Evolutionary conservation across 2,888 invertebrate species (phyloP).

Genomic region (Coronaproctus castanopsis): DNA sequence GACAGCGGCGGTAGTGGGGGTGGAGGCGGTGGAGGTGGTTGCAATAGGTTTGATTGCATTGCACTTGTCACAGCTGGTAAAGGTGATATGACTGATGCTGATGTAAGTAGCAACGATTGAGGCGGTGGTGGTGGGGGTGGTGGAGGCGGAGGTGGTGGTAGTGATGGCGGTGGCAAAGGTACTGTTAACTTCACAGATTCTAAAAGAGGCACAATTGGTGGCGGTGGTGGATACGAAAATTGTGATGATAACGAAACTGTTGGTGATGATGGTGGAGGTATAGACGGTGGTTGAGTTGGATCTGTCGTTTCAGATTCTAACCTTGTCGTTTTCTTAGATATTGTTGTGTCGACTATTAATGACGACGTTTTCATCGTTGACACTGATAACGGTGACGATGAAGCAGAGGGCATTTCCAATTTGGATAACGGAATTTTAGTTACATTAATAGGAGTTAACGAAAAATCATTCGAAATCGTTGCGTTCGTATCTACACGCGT

Average conservation of each 20-base stretch:
- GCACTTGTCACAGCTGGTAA: too few species aligned
- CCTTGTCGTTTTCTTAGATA: too few species aligned
- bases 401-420: not conserved
- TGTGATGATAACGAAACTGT: not conserved
- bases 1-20: not conserved
- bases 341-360: too few species aligned
- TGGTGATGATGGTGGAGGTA: conserved; percentile 12
- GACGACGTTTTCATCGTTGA: not conserved
- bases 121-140: not conserved
- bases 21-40: not conserved
- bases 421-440: not conserved
- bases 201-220: not conserved
- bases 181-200: not conserved
- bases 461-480: not conserved
- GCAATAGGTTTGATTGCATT: too few species aligned
- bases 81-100: too few species aligned
- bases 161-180: conserved; percentile 17
- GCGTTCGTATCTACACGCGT: too few species aligned
- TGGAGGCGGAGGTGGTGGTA: conserved; percentile 3
- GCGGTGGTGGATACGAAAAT: not conserved
- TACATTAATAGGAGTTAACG: not conserved
- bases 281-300: conserved; percentile 19
- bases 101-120: too few species aligned
- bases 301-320: too few species aligned
- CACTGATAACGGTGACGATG: conserved; percentile 1